Evolutionary conservation across 2,797 vertebrate genomes (phyloP).

Genomic region (Macroramphosus scolopax): DNA sequence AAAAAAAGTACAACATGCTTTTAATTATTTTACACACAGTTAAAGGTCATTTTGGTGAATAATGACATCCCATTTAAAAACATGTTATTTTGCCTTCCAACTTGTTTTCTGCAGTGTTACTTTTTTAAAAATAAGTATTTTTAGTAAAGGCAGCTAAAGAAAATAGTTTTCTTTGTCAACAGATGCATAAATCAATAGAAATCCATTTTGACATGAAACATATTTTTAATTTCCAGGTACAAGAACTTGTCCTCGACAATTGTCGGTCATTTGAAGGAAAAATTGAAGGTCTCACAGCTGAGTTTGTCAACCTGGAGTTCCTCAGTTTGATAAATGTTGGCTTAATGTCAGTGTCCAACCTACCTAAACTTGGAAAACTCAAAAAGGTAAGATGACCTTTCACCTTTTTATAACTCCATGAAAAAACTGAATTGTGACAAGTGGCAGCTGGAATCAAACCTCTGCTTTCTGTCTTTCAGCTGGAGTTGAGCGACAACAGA

Average conservation of each 20-base stretch:
- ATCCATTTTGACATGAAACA: neutral
- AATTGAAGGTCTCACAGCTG: conserved; percentile 89
- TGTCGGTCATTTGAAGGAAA: conserved; percentile 89
- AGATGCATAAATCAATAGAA: neutral
- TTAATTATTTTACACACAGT: conserved; percentile 12
- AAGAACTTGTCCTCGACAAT: conserved; percentile 91
- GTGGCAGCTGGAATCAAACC: conserved; percentile 10
- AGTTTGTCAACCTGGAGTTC: conserved; percentile 91
- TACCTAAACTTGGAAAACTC: conserved; percentile 90
- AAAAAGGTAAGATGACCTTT: conserved; percentile 83
- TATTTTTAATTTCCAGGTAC: conserved; percentile 75
- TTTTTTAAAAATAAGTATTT: no score
- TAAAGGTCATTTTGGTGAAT: conserved; percentile 6
- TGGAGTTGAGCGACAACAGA: conserved; percentile 94
- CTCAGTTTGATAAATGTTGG: conserved; percentile 94
- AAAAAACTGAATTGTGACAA: neutral
- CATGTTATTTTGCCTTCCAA: no score
- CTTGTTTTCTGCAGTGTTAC: no score
- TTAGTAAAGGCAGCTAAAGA: no score
- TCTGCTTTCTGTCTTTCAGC: conserved; percentile 68
- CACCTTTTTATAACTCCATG: rapidly evolving
- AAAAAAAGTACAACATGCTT: conserved; percentile 16
- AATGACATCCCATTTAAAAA: no score
- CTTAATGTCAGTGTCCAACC: conserved; percentile 87
- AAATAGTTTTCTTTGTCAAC: no score